Percentiles rank a stretch among this genome's conserved stretches.
These are phyloP conservation scores for Micrasema longulum DNA, from an alignment of 1,140 invertebrate species.

Conservation along the genomic window DNA sequence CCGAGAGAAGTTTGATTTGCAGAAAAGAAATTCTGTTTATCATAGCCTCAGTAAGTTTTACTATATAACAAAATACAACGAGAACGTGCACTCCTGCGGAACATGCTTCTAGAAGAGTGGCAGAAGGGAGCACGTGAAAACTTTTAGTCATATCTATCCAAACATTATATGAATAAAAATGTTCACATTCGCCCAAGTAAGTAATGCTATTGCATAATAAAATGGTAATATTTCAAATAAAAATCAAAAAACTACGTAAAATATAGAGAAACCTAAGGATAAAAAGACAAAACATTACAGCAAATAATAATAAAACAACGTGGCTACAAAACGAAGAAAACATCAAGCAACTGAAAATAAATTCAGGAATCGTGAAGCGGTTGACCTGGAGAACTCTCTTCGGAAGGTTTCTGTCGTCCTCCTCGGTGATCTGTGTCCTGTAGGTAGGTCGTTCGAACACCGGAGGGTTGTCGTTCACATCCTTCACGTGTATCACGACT, in stretches of 20 bases:
- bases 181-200: not conserved
- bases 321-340: constrained; percentile 26
- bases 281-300: constrained; percentile 12
- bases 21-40: constrained; percentile 50
- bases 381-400: constrained; percentile 92
- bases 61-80: constrained; percentile 46
- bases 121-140: constrained; percentile 12
- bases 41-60: constrained; percentile 38
- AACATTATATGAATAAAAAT: not conserved
- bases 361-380: not conserved
- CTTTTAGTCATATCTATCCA: not conserved
- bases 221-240: not conserved
- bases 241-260: constrained; percentile 5
- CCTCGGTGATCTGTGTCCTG: constrained; percentile 94
- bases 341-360: constrained; percentile 29
- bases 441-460: constrained; percentile 92
- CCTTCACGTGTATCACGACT: constrained; percentile 95
- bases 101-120: constrained; percentile 6
- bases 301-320: constrained; percentile 21
- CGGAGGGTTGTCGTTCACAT: constrained; percentile 88
- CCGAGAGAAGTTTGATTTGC: constrained; percentile 51
- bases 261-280: constrained; percentile 26
- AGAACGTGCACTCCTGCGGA: constrained; percentile 18
- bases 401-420: constrained; percentile 93
- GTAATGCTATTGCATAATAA: not conserved